Evolutionary conservation across 2,888 invertebrate genomes (phyloP).

Genomic region (Lymantria monacha): DNA sequence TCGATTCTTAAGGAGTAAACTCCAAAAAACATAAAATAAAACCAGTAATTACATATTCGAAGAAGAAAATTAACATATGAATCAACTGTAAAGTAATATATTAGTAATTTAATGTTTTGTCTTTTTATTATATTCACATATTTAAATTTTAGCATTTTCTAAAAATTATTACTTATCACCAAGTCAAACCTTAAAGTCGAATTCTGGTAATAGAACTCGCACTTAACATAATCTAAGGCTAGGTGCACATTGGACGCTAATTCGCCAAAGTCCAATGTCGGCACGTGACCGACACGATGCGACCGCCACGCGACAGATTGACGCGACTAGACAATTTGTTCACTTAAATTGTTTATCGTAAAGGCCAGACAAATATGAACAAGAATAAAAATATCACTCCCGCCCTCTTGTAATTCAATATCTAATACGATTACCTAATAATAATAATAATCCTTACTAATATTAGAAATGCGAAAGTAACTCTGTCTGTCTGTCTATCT

Average conservation of each 20-base stretch:
- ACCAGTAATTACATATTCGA: no score
- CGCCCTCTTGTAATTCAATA: slow-evolving; percentile 47
- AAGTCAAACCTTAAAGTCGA: no score
- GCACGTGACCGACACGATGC: slow-evolving; percentile 56
- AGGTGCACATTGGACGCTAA: slow-evolving; percentile 69
- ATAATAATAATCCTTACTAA: neutral
- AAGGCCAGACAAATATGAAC: slow-evolving; percentile 56
- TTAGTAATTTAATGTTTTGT: no score
- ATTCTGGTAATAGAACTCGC: neutral
- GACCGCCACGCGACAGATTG: slow-evolving; percentile 66
- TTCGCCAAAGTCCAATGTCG: slow-evolving; percentile 70
- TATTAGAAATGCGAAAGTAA: no score
- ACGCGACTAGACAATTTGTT: slow-evolving; percentile 69
- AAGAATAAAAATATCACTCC: slow-evolving; percentile 53
- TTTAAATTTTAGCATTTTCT: no score
- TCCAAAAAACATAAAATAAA: no score
- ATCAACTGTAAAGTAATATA: no score
- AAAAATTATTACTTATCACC: no score
- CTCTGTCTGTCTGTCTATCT: no score
- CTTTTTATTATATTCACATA: no score
- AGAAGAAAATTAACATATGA: no score
- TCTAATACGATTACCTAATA: slow-evolving; percentile 31
- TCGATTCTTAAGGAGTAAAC: no score
- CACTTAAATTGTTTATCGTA: slow-evolving; percentile 71
- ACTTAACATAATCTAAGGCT: slow-evolving; percentile 62